Evolutionary conservation across 1,140 invertebrate species (phyloP), one percentile per base, ranked within the genome.

Genomic region (Eupristina koningsbergeri): DNA sequence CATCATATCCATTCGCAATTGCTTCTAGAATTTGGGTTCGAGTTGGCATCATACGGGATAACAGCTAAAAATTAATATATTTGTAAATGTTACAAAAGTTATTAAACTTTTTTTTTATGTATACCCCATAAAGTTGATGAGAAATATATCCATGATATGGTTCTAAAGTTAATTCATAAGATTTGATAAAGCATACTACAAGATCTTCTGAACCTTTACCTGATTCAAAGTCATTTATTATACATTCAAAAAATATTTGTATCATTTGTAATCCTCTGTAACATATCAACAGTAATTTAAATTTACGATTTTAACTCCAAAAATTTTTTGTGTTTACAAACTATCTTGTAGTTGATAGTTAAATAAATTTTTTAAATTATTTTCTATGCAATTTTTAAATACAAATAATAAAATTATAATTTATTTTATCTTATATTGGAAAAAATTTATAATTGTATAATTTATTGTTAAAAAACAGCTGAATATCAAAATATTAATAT

Each of bases 131-230:
- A 26, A 95, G 88, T 90, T 95, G 93, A 87, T 94, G 94, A 19
- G 94, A 93, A 87, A 95, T 91, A 94, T 95, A 96, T 76, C 93
- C 94, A 86, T 96, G 95, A 89, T 94, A 94, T 53, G 92, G 92
- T 88, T 95, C 94, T 61, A 96, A 89, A 80, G 94, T 93, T 80
- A 94, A 93, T 86, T 94, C 92, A 89, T 96, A 96, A 31, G 95
- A 93, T 73, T 92, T 90, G 85, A 92, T 93, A 39, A 95, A 89
- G 85, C 93, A 93, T 31, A 92, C 92, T 67, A 92, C 91, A 84
- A 95, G 91, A 88, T 94, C 93, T 87, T 94, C 93, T 7, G 90
- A 89, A 29, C 88, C 84, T 81, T 93, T 89, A 74, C 89, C 90
- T 39, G 91, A 86, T 80, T 93, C 91, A 47, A 87, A 86, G 86